Evolutionary conservation across 2,888 invertebrate species (phyloP).

Genomic region (Nipponacmea schrenckii): DNA sequence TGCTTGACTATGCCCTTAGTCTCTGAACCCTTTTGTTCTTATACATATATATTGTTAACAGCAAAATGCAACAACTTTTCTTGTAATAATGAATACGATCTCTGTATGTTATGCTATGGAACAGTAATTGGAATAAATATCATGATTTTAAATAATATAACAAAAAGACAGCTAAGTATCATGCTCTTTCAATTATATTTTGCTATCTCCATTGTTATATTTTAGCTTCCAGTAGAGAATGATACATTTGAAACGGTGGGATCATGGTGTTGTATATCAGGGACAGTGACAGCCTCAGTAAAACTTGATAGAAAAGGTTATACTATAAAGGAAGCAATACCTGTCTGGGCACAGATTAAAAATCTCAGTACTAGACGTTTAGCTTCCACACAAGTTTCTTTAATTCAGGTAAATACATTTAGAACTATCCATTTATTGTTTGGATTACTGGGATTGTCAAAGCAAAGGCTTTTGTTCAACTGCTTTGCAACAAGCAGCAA

Average conservation of each 20-base stretch:
- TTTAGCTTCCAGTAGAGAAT: conserved; percentile 58
- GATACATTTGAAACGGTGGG: conserved; percentile 61
- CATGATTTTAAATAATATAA: too few species aligned
- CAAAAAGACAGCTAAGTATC: too few species aligned
- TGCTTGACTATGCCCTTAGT: too few species aligned
- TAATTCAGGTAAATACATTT: conserved; percentile 55
- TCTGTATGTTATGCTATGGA: too few species aligned
- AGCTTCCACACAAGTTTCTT: conserved; percentile 54
- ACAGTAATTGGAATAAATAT: too few species aligned
- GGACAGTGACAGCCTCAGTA: conserved; percentile 57
- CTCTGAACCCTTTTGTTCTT: too few species aligned
- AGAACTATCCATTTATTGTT: conserved; percentile 5
- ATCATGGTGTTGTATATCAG: conserved; percentile 60
- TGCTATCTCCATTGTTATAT: background rate
- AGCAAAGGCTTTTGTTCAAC: background rate
- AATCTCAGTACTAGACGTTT: conserved; percentile 58
- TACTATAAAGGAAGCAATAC: conserved; percentile 57
- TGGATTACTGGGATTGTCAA: background rate
- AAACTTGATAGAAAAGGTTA: conserved; percentile 57
- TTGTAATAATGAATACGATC: too few species aligned
- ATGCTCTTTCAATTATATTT: too few species aligned
- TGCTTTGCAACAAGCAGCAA: too few species aligned
- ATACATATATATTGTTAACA: too few species aligned
- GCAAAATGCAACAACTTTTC: too few species aligned
- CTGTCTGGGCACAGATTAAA: conserved; percentile 59